A percentile compares a stretch with the other conserved stretches of the same genome.
Conservation (phyloP, 2,113 vertebrate genomes). For the Penelope pileata region DNA sequence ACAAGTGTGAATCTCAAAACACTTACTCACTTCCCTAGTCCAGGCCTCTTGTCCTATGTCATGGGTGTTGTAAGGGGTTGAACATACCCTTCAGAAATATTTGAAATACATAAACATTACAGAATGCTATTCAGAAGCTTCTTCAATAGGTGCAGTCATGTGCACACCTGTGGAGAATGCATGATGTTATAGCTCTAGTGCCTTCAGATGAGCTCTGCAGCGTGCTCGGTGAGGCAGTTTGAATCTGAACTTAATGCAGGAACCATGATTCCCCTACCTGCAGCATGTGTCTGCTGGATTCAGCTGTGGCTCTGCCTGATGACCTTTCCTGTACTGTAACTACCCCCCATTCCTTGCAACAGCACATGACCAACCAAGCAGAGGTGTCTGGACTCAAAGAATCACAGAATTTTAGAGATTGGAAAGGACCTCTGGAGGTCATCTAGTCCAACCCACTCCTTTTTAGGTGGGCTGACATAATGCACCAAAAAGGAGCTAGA, state of each 20-base stretch:
- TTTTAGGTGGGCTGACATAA: not conserved
- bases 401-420: not conserved
- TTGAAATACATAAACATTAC: not conserved
- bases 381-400: not conserved
- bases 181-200: not conserved
- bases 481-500: not conserved
- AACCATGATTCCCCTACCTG: not conserved
- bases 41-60: not conserved
- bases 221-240: not conserved
- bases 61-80: not conserved
- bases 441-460: not conserved
- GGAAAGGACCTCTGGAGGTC: not conserved
- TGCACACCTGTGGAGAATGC: not conserved
- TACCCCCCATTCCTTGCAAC: not conserved
- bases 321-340: accelerated
- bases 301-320: not conserved
- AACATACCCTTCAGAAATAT: not conserved
- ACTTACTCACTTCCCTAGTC: accelerated
- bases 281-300: not conserved
- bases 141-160: accelerated
- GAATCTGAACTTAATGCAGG: not conserved
- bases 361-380: not conserved
- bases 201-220: not conserved
- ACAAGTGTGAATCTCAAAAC: not conserved
- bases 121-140: not conserved